phyloP scores from a whole-genome alignment of 2,797 vertebrate genomes.

The Periparus ater region DNA sequence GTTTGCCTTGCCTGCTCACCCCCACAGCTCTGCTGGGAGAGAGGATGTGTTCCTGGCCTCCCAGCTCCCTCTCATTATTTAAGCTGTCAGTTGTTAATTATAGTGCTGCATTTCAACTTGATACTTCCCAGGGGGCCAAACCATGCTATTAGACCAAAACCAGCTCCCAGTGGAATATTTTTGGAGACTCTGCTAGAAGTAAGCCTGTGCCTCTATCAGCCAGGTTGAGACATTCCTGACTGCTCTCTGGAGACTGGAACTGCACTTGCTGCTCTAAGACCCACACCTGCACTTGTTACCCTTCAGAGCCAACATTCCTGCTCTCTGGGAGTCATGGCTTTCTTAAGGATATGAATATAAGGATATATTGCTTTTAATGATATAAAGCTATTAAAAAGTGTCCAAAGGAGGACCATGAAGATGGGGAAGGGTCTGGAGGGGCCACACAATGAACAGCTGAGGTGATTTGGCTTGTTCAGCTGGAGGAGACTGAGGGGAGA shows the following conservation, averaged over 20 bases:
- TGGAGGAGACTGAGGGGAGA: background rate
- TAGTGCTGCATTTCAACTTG: background rate
- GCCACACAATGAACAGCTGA: background rate
- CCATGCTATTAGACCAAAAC: background rate
- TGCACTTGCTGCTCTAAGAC: background rate
- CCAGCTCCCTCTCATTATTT: background rate
- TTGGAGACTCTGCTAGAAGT: background rate
- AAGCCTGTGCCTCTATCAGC: background rate
- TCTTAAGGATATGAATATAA: background rate
- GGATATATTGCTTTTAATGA: background rate
- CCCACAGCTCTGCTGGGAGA: background rate
- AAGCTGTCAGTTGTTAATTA: slow-evolving; percentile 40
- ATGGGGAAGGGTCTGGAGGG: background rate
- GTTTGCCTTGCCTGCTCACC: background rate
- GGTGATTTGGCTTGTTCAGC: background rate
- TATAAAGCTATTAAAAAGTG: background rate
- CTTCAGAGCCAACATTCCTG: accelerated
- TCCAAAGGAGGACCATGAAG: background rate
- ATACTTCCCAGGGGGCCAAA: slow-evolving; percentile 1
- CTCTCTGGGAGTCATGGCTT: background rate
- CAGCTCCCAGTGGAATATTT: background rate
- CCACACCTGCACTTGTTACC: background rate
- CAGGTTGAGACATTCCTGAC: background rate
- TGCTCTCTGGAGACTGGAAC: background rate
- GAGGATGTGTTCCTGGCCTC: background rate